Conservation (phyloP, 2,797 vertebrate genomes). For the Chelon labrosus region DNA sequence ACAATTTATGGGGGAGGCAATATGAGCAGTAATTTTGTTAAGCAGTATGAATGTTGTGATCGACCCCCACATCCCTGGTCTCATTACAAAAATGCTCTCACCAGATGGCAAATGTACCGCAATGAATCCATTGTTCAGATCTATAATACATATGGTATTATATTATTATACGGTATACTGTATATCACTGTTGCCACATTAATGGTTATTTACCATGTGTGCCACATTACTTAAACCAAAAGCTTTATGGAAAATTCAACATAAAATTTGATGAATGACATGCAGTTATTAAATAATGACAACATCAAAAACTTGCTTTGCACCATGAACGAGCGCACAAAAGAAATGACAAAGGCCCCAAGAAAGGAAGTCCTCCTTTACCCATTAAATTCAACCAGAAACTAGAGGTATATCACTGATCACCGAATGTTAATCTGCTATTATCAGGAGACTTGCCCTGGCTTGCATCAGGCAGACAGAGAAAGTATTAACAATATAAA, state of each 20-base stretch:
- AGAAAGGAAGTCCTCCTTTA: slow-evolving; percentile 13
- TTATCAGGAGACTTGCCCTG: slow-evolving; percentile 19
- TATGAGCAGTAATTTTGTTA: slow-evolving; percentile 48
- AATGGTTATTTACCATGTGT: slow-evolving; percentile 3
- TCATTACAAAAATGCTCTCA: slow-evolving; percentile 36
- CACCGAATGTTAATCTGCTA: slow-evolving; percentile 22
- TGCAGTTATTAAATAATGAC: neutral
- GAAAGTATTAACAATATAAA: neutral
- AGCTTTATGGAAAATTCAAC: neutral
- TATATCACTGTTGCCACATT: neutral
- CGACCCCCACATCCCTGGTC: slow-evolving; percentile 22
- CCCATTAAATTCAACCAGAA: slow-evolving; percentile 25
- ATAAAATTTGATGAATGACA: neutral
- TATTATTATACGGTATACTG: too few relatives aligned
- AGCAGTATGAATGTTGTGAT: slow-evolving; percentile 55
- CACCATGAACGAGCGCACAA: neutral
- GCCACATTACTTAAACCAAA: slow-evolving; percentile 4
- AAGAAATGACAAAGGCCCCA: neutral
- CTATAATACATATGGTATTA: too few relatives aligned
- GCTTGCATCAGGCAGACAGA: slow-evolving; percentile 11
- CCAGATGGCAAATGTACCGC: slow-evolving; percentile 35
- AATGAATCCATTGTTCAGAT: too few relatives aligned
- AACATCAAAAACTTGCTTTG: neutral
- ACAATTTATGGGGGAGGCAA: slow-evolving; percentile 28
- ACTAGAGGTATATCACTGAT: slow-evolving; percentile 26